Percentiles rank a stretch among this genome's conserved stretches.
Conservation (phyloP, 2,797 vertebrate genomes). For the Myoxocephalus aenaeus region DNA sequence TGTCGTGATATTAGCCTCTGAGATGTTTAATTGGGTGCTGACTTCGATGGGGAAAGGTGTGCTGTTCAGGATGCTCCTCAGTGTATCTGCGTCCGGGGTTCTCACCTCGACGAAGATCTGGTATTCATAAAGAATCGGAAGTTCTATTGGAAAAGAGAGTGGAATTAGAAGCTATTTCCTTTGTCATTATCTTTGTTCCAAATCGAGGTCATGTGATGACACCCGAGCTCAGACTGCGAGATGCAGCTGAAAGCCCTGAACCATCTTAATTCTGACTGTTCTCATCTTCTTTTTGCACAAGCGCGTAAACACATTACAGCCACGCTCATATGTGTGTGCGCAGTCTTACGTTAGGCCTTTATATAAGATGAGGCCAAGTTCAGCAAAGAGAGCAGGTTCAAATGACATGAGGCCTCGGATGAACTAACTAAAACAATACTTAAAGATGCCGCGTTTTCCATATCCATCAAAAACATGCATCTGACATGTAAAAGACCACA, state of each 20-base stretch:
- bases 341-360: not conserved
- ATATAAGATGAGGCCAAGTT: not conserved
- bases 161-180: not conserved
- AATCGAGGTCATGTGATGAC: too few relatives aligned
- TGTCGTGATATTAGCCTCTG: constrained; percentile 50
- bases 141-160: constrained; percentile 3
- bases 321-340: not conserved
- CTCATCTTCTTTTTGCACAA: not conserved
- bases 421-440: not conserved
- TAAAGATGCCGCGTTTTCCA: not conserved
- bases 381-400: not conserved
- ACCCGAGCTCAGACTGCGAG: too few relatives aligned
- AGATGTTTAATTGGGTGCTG: constrained; percentile 33
- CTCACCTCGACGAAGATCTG: constrained; percentile 45
- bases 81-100: constrained; percentile 21
- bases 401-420: not conserved
- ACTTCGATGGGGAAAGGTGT: constrained; percentile 33
- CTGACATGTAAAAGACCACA: not conserved
- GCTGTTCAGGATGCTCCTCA: constrained; percentile 40
- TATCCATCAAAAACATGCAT: not conserved
- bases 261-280: too few relatives aligned
- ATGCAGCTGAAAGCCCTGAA: not conserved
- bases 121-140: constrained; percentile 43
- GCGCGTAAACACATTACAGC: too few relatives aligned
- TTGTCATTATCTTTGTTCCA: not conserved